phyloP scores from a whole-genome alignment of 1,140 invertebrate genomes.

The Mercenaria mercenaria region DNA sequence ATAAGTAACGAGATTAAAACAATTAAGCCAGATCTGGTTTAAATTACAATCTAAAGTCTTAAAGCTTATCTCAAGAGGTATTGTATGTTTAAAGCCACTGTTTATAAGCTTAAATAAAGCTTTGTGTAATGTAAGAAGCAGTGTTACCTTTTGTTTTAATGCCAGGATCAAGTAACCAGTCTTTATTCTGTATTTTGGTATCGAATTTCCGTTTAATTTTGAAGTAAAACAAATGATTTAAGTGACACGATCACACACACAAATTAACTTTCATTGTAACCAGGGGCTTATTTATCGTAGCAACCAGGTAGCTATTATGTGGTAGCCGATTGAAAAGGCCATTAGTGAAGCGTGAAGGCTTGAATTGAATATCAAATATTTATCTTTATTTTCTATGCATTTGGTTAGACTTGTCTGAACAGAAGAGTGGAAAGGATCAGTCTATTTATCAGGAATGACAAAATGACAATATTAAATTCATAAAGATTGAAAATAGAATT shows the following conservation, averaged over 20 bases:
- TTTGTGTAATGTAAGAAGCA: conserved; percentile 1
- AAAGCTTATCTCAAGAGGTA: background rate
- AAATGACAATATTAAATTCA: too few species aligned
- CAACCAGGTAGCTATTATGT: conserved; percentile 54
- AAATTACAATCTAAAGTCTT: background rate
- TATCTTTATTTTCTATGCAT: conserved; percentile 42
- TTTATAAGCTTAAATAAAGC: background rate
- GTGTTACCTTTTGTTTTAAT: conserved; percentile 40
- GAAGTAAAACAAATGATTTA: background rate
- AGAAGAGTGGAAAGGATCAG: background rate
- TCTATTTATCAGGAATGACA: background rate
- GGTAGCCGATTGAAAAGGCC: conserved; percentile 23
- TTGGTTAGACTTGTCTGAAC: background rate
- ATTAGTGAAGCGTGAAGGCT: conserved; percentile 42
- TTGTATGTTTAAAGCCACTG: background rate
- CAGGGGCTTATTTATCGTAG: conserved; percentile 60
- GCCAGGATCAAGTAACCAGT: background rate
- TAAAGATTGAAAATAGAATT: too few species aligned
- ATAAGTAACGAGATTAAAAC: background rate
- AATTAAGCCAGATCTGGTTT: background rate
- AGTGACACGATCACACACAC: background rate
- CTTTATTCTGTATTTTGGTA: background rate
- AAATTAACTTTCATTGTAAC: conserved; percentile 41
- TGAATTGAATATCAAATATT: conserved; percentile 54
- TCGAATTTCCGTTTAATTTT: background rate